These are phyloP conservation scores for Rana temporaria DNA, from an alignment of 2,113 vertebrate genomes.

Conservation along the genomic window DNA sequence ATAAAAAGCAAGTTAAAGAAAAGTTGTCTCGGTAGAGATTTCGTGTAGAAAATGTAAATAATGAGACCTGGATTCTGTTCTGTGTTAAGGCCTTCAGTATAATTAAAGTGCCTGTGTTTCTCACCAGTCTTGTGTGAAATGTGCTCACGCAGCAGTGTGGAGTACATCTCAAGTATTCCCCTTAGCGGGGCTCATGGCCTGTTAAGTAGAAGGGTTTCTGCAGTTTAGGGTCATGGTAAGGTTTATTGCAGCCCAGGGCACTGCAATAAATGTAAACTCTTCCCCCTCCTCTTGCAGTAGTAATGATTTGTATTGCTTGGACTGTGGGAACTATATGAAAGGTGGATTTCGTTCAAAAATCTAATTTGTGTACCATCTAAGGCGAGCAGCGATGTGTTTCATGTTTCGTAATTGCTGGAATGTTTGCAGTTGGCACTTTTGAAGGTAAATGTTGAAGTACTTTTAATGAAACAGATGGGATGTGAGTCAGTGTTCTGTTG, in stretches of 20 bases:
- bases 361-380: neutral
- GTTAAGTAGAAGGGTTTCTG: constrained; percentile 53
- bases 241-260: constrained; percentile 57
- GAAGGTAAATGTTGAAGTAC: neutral
- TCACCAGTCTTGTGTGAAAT: neutral
- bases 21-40: neutral
- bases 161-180: constrained; percentile 27
- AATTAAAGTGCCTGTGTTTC: constrained; percentile 5
- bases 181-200: constrained; percentile 47
- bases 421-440: neutral
- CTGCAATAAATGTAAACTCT: constrained; percentile 38
- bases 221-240: constrained; percentile 46
- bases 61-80: neutral
- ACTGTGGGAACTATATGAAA: constrained; percentile 51
- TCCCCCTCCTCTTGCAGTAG: constrained; percentile 37
- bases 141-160: constrained; percentile 32
- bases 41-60: neutral
- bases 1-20: too few species aligned
- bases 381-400: neutral
- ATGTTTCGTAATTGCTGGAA: neutral
- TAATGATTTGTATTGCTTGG: constrained; percentile 54
- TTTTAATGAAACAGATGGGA: too few species aligned
- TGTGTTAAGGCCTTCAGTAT: neutral
- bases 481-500: neutral
- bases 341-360: constrained; percentile 30